Conservation (phyloP, 2,113 vertebrate genomes). For the Vidua macroura region DNA sequence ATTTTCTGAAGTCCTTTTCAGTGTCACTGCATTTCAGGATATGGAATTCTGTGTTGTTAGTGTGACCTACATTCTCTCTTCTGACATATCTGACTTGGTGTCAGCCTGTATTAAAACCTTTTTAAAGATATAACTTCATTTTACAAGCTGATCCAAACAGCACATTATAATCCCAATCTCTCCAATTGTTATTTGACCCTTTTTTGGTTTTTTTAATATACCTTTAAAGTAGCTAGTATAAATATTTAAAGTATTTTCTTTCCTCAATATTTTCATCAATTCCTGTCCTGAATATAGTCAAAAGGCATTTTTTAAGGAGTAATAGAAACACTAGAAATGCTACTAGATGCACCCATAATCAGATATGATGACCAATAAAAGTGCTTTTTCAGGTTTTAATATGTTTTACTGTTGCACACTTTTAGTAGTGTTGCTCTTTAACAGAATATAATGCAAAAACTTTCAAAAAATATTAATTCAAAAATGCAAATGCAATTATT, state of each 20-base stretch:
- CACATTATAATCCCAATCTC: neutral
- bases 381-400: neutral
- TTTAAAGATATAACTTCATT: neutral
- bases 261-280: neutral
- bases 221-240: neutral
- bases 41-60: slow-evolving; percentile 40
- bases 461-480: neutral
- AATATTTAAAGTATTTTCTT: neutral
- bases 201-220: neutral
- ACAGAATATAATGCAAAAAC: neutral
- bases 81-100: slow-evolving; percentile 46
- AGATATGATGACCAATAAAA: neutral
- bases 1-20: slow-evolving; percentile 64
- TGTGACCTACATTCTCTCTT: slow-evolving; percentile 63
- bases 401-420: neutral
- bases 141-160: neutral
- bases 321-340: neutral
- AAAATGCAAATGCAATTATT: neutral
- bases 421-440: neutral
- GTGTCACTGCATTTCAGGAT: slow-evolving; percentile 59
- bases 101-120: slow-evolving; percentile 32
- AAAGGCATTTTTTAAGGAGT: neutral
- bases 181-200: neutral
- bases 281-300: neutral
- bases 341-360: neutral